Base-by-base conservation (phyloP, 2,113 vertebrate genomes). In the Limanda limanda region DNA sequence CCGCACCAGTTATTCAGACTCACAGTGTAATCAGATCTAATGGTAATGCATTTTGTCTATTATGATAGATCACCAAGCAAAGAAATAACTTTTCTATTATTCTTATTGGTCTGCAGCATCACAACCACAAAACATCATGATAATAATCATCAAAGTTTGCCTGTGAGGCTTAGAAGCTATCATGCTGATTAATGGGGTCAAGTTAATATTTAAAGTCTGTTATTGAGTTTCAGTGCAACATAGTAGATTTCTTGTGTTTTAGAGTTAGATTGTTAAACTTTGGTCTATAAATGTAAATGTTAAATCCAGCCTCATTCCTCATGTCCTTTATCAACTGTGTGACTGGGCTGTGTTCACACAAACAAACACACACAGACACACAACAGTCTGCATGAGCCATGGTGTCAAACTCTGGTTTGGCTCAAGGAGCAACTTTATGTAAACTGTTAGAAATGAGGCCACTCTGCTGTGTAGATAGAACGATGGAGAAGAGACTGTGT, bases 391-490 rank as follows among this genome's bases (percentile, higher is more conserved):
- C 35, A 66, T 73, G 66, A 23, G 52, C 23, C 3, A 1, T 12
- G 5, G 68, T 77, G 72, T 87, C 62, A 82, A 82, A 73, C 73
- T 86, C 79, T 76, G 74, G 5, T 78, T 79, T 73, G 47, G 69
- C 79, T 85, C 78, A 76, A 81, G 57, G 47, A 73, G 47, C 45
- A 66, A 52, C 69, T 65, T 77, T 73, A 76, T 81, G 76, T 82
- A 85, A 85, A 86, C 79, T 67, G 76, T 75, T 71, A 40, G 62
- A 81, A 83, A 84, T 58, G 12, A 76, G 78, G 86, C 78, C 76
- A 40, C 62, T 62, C 58, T 68, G 62, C 62, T 66, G 48, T 71
- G 62, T 47, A 24, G 42, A 58, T 24, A 12, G 12, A 62, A 48
- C 15, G 4, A 18, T 2, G 45, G 45, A 48, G 45, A 48, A 48